Evolutionary conservation across 2,113 vertebrate genomes (phyloP).

Genomic region (Sapajus apella): DNA sequence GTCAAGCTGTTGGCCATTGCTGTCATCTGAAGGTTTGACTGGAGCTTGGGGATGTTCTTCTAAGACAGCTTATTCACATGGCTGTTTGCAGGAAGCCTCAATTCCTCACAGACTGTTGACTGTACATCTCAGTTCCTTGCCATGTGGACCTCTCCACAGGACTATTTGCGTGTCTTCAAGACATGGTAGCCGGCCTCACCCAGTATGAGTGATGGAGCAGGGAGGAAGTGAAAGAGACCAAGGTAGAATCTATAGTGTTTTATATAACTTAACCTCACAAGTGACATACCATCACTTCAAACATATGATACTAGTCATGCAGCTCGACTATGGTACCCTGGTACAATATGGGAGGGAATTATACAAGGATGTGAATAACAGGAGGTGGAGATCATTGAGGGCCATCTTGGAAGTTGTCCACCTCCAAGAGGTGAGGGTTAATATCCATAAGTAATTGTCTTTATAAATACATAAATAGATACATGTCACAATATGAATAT

Average conservation of each 20-base stretch:
- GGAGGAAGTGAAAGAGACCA: neutral
- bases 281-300: neutral
- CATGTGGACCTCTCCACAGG: neutral
- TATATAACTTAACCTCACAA: neutral
- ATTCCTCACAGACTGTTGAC: neutral
- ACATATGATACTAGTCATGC: neutral
- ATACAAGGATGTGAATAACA: neutral
- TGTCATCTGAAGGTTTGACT: neutral
- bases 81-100: neutral
- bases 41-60: neutral
- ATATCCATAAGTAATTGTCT: neutral
- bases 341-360: neutral
- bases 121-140: neutral
- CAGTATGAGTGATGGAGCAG: neutral
- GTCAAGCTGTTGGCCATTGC: neutral
- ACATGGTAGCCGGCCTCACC: neutral
- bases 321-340: neutral
- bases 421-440: neutral
- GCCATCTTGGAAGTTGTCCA: neutral
- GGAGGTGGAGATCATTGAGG: neutral
- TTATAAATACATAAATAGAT: neutral
- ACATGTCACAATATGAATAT: neutral
- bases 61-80: neutral
- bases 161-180: neutral
- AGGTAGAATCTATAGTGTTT: neutral